Percentiles rank a stretch among this genome's conserved stretches.
These are phyloP conservation scores for Euwallacea similis DNA, from an alignment of 1,140 invertebrate species.

Conservation along the genomic window DNA sequence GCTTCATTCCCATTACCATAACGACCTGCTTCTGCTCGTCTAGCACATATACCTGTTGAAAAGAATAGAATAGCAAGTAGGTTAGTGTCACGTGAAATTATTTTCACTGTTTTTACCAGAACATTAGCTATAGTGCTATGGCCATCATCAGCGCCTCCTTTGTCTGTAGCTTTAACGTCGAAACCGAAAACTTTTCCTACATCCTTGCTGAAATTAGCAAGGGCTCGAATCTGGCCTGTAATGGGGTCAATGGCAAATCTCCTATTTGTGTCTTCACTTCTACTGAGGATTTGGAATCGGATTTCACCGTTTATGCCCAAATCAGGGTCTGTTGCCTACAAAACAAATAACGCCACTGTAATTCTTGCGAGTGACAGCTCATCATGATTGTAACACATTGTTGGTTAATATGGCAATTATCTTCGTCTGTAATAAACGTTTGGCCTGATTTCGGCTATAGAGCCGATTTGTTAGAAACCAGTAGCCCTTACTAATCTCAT, in stretches of 20 bases:
- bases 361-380: no score
- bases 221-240: conserved; percentile 72
- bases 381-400: background rate
- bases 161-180: conserved; percentile 86
- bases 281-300: conserved; percentile 76
- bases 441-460: background rate
- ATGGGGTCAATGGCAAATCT: conserved; percentile 76
- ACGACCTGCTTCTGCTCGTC: conserved; percentile 79
- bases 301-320: conserved; percentile 75
- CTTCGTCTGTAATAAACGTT: background rate
- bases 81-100: background rate
- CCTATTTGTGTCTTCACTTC: conserved; percentile 56
- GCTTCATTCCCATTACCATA: conserved; percentile 73
- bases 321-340: conserved; percentile 73
- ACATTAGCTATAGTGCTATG: conserved; percentile 80
- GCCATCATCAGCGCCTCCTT: conserved; percentile 73
- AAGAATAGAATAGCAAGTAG: conserved; percentile 11
- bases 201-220: conserved; percentile 66
- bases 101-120: conserved; percentile 63
- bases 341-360: background rate
- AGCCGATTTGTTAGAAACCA: background rate
- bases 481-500: no score
- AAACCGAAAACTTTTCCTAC: conserved; percentile 78
- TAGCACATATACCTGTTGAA: conserved; percentile 72
- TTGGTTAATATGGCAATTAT: conserved; percentile 2